Percentiles rank a stretch among this genome's conserved stretches.
Conservation (phyloP, 2,888 invertebrate genomes). For the Mimachlamys varia region DNA sequence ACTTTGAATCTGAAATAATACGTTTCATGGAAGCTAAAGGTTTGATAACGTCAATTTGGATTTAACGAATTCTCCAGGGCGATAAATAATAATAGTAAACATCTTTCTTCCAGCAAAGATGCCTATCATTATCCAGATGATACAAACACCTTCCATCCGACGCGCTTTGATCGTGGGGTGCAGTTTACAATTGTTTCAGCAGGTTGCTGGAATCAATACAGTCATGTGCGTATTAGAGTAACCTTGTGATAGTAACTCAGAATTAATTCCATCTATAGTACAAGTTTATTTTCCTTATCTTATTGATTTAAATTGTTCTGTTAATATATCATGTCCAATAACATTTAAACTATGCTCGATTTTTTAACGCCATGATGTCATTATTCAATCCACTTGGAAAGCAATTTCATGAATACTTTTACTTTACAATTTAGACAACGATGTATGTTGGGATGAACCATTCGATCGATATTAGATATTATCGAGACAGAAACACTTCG, state of each 20-base stretch:
- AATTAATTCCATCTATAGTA: not conserved
- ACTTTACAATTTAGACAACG: too few species aligned
- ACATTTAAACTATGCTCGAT: too few species aligned
- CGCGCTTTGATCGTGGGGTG: conserved; percentile 83
- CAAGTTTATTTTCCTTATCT: not conserved
- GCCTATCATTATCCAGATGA: conserved; percentile 75
- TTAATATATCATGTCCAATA: too few species aligned
- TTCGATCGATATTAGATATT: too few species aligned
- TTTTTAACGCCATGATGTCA: too few species aligned
- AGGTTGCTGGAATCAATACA: conserved; percentile 84
- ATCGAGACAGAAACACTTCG: too few species aligned
- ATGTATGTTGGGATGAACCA: too few species aligned
- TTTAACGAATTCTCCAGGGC: conserved; percentile 6
- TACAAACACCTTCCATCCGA: conserved; percentile 77
- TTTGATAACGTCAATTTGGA: not conserved
- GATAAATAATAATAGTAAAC: not conserved
- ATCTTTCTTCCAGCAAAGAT: conserved; percentile 61
- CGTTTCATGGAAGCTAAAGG: not conserved
- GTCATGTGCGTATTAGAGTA: conserved; percentile 79
- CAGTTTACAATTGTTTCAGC: conserved; percentile 83
- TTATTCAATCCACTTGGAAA: too few species aligned
- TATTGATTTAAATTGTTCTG: not conserved
- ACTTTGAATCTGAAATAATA: not conserved
- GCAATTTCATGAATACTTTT: too few species aligned
- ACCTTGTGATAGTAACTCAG: not conserved